Conservation (phyloP, 23 tunicate species). For the Trididemnum miniatum region DNA sequence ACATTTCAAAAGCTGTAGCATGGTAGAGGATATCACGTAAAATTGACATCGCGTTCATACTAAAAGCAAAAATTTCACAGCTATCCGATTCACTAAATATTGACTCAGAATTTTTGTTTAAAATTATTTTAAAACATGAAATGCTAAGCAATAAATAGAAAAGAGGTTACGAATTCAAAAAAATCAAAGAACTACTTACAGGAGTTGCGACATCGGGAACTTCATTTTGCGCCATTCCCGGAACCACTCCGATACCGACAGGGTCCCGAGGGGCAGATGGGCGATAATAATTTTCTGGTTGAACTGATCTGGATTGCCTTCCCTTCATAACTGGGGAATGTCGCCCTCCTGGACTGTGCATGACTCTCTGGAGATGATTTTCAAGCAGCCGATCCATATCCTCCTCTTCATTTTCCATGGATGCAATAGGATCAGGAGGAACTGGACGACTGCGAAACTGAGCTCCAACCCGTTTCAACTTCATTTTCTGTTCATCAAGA, state of each 20-base stretch:
- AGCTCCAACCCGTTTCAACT: constrained; percentile 25
- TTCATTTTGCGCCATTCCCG: constrained; percentile 81
- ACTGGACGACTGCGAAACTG: background rate
- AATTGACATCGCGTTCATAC: too few species aligned
- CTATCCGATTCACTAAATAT: too few species aligned
- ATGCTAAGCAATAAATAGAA: too few species aligned
- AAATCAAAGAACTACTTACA: too few species aligned
- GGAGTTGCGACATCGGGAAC: constrained; percentile 91
- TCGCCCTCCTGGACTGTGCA: constrained; percentile 61
- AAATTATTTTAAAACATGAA: too few species aligned
- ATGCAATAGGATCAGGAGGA: background rate
- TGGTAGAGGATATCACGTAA: too few species aligned
- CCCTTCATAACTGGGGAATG: constrained; percentile 31
- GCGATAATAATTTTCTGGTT: background rate
- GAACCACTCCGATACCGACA: constrained; percentile 46
- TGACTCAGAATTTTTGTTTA: too few species aligned
- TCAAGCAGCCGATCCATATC: constrained; percentile 59
- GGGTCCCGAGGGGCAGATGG: background rate
- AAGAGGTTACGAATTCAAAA: too few species aligned
- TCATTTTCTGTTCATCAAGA: constrained; percentile 54
- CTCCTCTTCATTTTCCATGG: constrained; percentile 44
- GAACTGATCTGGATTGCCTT: background rate
- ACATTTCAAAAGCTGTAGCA: too few species aligned
- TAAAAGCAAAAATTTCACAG: too few species aligned
- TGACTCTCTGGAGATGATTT: constrained; percentile 34